Evolutionary conservation across 2,113 vertebrate species (phyloP), one percentile per base, ranked within the genome.

Genomic region (Arizona elegans): DNA sequence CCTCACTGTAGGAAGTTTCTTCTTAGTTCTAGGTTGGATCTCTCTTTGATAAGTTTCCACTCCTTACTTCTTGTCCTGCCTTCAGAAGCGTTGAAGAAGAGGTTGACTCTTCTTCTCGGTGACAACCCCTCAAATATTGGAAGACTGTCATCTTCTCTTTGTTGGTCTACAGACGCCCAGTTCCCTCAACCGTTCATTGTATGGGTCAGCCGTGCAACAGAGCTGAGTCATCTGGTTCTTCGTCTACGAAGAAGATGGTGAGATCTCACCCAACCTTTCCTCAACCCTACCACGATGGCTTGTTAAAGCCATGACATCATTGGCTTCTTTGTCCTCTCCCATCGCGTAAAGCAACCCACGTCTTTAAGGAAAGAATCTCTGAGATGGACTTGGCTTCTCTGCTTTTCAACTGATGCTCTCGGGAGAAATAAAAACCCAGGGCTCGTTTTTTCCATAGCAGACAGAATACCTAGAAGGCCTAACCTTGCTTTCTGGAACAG

Each of bases 261-360:
- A 43, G 15, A 38, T 43, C 17, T 43, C 17, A 38, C 33, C 33
- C 75, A 81, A 9, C 33, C 6, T 81, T 21, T 43, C 19, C 33
- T 43, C 17, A 3, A 19, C 38, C 17, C 21, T 43, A 13, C 58
- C 54, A 38, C 5, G 6, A 13, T 1, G 19, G 3, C 52, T 38
- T 12, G n/a, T 33, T 38, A 1, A 50, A 1, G 0, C 11, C 11
- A 9, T 10, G 50, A 10, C 33, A 6, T 26, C 17, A 1, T 38
- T 8, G 15, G 7, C 52, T 43, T 47, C 21, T 58, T 92, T 87
- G 8, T 0, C 21, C 15, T 55, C 54, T 0, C 0, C 0, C 56
- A 50, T 33, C 21, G 0, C 87, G 86, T 29, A 91, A 47, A 52
- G 29, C 52, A 70, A 17, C 65, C 29, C 5, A 70, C 38, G 5